These are phyloP conservation scores for Poeciliopsis turrubarensis DNA, from an alignment of 2,113 vertebrate species.

Conservation along the genomic window DNA sequence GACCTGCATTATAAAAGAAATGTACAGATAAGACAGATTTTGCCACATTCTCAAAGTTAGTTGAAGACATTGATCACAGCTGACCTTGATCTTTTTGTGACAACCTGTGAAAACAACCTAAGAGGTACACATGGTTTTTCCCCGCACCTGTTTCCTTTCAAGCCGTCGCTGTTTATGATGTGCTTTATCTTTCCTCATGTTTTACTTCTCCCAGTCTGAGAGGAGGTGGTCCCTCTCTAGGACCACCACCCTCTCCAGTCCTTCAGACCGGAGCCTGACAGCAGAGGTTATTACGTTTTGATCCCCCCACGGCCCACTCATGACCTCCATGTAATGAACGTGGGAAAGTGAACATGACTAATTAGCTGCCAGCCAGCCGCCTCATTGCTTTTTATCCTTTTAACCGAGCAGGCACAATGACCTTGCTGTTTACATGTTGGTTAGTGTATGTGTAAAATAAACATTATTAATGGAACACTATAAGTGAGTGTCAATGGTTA, in stretches of 20 bases:
- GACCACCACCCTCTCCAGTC: slow-evolving; percentile 22
- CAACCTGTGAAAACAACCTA: not conserved
- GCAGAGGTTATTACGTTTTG: slow-evolving; percentile 39
- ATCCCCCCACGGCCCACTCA: slow-evolving; percentile 33
- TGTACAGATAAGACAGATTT: no score
- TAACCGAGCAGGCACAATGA: not conserved
- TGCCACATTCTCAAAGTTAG: no score
- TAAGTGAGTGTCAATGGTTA: not conserved
- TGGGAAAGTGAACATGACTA: slow-evolving; percentile 23
- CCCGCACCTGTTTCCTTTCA: not conserved
- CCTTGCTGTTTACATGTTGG: not conserved
- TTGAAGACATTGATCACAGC: no score
- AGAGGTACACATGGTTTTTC: not conserved
- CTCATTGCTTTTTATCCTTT: slow-evolving; percentile 1
- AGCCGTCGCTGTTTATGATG: slow-evolving; percentile 25
- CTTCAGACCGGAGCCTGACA: slow-evolving; percentile 58
- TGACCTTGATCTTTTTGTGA: not conserved
- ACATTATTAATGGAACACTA: not conserved
- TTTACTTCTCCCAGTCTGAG: not conserved
- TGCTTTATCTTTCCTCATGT: slow-evolving; percentile 11
- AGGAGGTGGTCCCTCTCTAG: not conserved
- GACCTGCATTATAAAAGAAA: no score
- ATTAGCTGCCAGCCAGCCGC: slow-evolving; percentile 2
- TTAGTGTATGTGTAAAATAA: not conserved
- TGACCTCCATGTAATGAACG: slow-evolving; percentile 29